phyloP scores from a whole-genome alignment of 2,113 vertebrate genomes.

The Pseudois nayaur region DNA sequence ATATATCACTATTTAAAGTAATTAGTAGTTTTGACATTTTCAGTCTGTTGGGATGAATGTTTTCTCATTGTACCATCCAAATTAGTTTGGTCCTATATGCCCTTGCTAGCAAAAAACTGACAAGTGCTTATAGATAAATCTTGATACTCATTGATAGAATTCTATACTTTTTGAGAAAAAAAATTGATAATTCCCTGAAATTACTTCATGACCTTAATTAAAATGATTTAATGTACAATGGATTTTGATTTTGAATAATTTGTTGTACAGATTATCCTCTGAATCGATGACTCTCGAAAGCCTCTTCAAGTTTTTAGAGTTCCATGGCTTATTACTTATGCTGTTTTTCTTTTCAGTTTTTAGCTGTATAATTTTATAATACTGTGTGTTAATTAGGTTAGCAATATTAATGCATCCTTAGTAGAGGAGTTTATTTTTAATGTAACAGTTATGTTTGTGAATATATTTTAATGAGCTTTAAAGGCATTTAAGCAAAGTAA shows the following conservation, averaged over 20 bases:
- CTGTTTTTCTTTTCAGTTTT: conserved; percentile 11
- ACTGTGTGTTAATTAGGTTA: conserved; percentile 37
- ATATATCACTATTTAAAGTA: not conserved
- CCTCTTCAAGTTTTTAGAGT: not conserved
- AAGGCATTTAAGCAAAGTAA: conserved; percentile 61
- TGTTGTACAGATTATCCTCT: not conserved
- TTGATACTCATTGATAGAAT: not conserved
- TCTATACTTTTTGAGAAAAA: not conserved
- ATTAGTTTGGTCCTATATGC: not conserved
- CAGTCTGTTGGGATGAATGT: not conserved
- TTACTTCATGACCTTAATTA: not conserved
- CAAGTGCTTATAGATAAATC: not conserved
- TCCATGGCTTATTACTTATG: not conserved
- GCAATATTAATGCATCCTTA: conserved; percentile 27
- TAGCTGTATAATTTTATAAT: conserved; percentile 2
- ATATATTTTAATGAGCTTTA: conserved; percentile 53
- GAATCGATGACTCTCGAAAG: not conserved
- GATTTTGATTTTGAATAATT: not conserved
- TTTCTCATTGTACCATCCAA: not conserved
- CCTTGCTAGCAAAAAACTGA: not conserved
- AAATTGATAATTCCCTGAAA: not conserved
- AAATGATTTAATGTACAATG: not conserved
- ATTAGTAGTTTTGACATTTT: not conserved
- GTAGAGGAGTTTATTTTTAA: not conserved
- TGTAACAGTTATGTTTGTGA: conserved; percentile 15